Evolutionary conservation across 2,888 invertebrate species (phyloP), one percentile per base, ranked within the genome.

Genomic region (Artemia sp.): DNA sequence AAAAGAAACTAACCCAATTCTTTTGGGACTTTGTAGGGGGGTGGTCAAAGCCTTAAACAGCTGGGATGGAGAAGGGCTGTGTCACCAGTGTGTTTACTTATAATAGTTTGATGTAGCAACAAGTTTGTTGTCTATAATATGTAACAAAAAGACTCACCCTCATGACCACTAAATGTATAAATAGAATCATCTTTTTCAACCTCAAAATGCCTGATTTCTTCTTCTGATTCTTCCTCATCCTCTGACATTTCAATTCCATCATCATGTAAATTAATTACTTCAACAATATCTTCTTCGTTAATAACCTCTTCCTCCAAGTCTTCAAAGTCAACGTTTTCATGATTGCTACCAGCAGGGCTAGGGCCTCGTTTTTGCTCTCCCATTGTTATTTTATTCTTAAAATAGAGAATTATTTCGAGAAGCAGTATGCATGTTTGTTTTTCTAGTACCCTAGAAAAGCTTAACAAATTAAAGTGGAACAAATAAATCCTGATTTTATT

Each of bases 111-210:
- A 38, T 38, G 38, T 38, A 38, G 38, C 3, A 38, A 38, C 38
- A 38, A 19, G 19, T 19, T 19, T 19, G 19, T 19, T 19, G 19
- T 19, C 19, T 19, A 19, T 14, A 11, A 14, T 51, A 67, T 70
- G 7, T 14, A 68, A 66, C 52, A 58, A 52, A 24, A 64, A 68
- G 69, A 67, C 77, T 78, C 66, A 82, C 82, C 73, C 78, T 74
- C 77, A 75, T 90, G 90, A 74, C 83, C 82, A 11, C 76, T 78
- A 75, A 90, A 88, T 51, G 86, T 83, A 52, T 83, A 74, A 67
- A 78, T 75, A 0, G 88, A 81, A 75, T 85, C 82, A 76, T 87
- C 88, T 73, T 64, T 72, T 68, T 69, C 64, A 10, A 68, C 68
- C 50, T 71, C 70, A 72, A 67, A 73, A 70, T 72, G 74, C 72